Evolutionary conservation across 2,888 invertebrate genomes (phyloP), one percentile per base, ranked within the genome.

Genomic region (Acrobasis consociella): DNA sequence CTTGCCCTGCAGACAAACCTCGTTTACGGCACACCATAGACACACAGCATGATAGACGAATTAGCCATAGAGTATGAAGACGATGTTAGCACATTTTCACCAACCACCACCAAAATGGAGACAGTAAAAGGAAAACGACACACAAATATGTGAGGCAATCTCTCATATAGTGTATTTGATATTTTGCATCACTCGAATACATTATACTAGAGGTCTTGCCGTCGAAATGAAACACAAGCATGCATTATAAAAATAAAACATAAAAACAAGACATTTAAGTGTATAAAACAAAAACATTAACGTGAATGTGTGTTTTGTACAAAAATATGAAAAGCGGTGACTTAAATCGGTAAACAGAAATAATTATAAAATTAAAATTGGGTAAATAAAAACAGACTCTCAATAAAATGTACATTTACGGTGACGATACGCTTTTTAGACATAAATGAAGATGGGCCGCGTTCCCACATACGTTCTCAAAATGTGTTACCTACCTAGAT

Each of bases 1-100:
- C 98, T 94, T 98, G 98, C 68, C 98, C 93, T 93, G 72, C 50
- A 72, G 65, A 77, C 53, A 71, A 64, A 64, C 60, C 67, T 65
- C 49, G 52, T 58, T 16, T 42, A 66, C 46, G 15, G 55, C n/a
- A 64, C 22, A 58, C 42, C 13, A 64, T 55, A 69, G 61, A 67
- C 50, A 65, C 55, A 62, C 60, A 78, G 77, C 78, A 78, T 83
- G 83, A 87, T 73, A 85, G 83, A 86, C 85, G 75, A 89, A 91
- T 89, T 90, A 92, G 91, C 91, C 91, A 91, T 92, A 92, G 91
- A 91, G 83, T 88, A 87, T 88, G 89, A 89, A 85, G 77, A 81
- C 79, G 76, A 87, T 89, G 91, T 92, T 92, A 92, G 91, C 92
- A 92, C 92, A 92, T 92, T 92, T 92, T 91, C 91, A 90, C 92